Base-by-base conservation (phyloP, 2,113 vertebrate species). In the Sakesphorus luctuosus region DNA sequence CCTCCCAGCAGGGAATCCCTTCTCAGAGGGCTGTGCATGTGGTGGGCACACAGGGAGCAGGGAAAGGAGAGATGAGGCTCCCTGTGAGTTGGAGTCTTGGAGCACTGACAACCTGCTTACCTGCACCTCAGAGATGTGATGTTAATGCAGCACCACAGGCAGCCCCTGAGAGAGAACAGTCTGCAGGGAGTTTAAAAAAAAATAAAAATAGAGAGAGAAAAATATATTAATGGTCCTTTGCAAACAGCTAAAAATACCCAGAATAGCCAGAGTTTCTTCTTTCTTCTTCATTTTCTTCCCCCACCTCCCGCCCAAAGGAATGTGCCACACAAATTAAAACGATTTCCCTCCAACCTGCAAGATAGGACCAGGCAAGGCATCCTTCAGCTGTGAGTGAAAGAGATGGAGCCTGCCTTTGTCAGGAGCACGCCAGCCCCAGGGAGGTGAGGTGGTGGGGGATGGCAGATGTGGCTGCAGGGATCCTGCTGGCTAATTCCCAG, bases 171-270 rank as follows among this genome's bases (percentile, higher is more conserved):
- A 87, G 77, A 66, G 19, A 55, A 67, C 12, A 4, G 28, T 76
- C 87, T 87, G 36, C 24, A 89, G 73, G 50, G 84, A 86, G 56
- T 36, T 84, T 0, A 75, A 36, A 47, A 68, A 53, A 18, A 90
- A n/a, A n/a, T n/a, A 40, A 40, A 40, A 38, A 68, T 2, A 77
- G 1, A 44, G 1, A 46, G 5, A 58, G 6, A 55, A 3, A 62
- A 28, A 56, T 5, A 89, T 87, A 69, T 78, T 95, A 97, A 96
- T 62, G 56, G 82, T 73, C 80, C 79, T 96, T 96, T 18, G 17
- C 67, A 91, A 91, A 59, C 68, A 96, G 72, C 87, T 96, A 95
- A 96, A 97, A 97, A 95, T 93, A 96, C 25, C 24, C 16, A 40
- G 25, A 75, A 86, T 46, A 72, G 73, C 53, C 84, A 67, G 91